Percentiles rank a stretch among this genome's conserved stretches.
Conservation (phyloP, 2,113 vertebrate species). For the Indri indri region DNA sequence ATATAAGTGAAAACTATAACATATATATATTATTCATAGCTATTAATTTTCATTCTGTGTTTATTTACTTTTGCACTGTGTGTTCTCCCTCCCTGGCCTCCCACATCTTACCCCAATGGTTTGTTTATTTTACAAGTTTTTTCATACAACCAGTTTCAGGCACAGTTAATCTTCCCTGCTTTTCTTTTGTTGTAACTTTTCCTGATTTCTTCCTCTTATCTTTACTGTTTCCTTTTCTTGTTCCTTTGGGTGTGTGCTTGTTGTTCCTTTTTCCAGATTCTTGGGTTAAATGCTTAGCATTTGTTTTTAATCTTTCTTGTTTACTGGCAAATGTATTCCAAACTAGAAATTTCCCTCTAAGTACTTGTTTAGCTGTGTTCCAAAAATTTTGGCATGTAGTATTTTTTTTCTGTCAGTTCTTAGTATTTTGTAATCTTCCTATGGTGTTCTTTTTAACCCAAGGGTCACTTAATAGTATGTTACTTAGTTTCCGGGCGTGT, state of each 20-base stretch:
- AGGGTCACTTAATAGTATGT: background rate
- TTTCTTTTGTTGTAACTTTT: background rate
- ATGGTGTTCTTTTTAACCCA: slow-evolving; percentile 23
- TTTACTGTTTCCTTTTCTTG: background rate
- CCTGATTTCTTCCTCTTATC: background rate
- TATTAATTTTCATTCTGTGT: background rate
- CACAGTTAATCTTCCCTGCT: background rate
- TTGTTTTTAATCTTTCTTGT: slow-evolving; percentile 35
- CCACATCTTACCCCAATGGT: background rate
- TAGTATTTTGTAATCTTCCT: slow-evolving; percentile 39
- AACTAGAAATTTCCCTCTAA: slow-evolving; percentile 35
- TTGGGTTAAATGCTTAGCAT: background rate
- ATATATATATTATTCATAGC: background rate
- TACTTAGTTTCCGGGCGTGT: background rate
- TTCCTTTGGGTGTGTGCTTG: background rate
- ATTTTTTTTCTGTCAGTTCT: slow-evolving; percentile 24
- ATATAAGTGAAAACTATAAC: background rate
- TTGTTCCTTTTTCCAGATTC: slow-evolving; percentile 11
- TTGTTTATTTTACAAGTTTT: background rate
- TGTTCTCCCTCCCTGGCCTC: background rate
- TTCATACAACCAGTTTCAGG: background rate
- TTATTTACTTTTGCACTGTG: background rate
- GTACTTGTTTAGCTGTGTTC: slow-evolving; percentile 23
- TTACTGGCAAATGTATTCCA: slow-evolving; percentile 21
- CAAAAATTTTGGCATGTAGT: background rate